Evolutionary conservation across 2,113 vertebrate species (phyloP).

Genomic region (Embiotoca jacksoni): DNA sequence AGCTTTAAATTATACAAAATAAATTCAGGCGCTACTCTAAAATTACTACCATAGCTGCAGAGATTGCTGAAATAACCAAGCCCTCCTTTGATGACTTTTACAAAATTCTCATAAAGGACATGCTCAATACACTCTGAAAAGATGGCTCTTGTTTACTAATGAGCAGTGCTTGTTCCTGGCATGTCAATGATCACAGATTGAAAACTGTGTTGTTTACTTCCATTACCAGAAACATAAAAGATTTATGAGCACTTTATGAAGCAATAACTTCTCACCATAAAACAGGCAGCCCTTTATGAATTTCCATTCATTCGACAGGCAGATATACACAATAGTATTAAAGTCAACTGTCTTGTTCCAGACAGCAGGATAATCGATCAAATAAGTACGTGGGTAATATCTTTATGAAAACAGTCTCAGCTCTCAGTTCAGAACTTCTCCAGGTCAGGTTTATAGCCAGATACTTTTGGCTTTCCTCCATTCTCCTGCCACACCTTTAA

Average conservation of each 20-base stretch:
- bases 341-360: neutral
- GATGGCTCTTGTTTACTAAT: neutral
- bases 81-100: neutral
- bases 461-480: neutral
- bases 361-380: neutral
- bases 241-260: constrained; percentile 9
- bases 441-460: neutral
- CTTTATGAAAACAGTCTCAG: neutral
- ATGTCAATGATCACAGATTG: neutral
- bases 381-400: neutral
- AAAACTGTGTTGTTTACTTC: neutral
- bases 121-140: neutral
- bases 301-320: neutral
- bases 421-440: neutral
- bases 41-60: neutral
- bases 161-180: neutral
- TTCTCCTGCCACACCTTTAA: constrained; percentile 17
- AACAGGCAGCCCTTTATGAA: neutral
- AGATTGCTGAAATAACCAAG: neutral
- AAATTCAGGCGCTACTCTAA: too few species aligned
- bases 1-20: neutral
- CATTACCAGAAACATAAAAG: neutral
- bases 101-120: neutral
- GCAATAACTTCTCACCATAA: constrained; percentile 14
- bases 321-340: neutral